Base-by-base conservation (phyloP, 1,140 invertebrate species). In the Reticulitermes speratus region DNA sequence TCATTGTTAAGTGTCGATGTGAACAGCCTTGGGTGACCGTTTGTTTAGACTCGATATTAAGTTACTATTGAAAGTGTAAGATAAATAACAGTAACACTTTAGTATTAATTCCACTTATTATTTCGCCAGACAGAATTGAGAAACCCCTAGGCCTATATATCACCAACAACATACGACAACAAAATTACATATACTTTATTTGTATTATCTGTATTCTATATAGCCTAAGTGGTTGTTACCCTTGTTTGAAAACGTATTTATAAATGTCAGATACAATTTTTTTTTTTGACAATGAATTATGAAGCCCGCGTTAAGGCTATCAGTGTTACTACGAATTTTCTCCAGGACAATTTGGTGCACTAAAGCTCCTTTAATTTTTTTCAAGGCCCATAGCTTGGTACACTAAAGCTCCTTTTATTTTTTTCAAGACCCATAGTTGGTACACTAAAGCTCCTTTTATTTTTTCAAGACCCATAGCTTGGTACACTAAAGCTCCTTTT, bases 51-150 rank as follows among this genome's bases (percentile, higher is more conserved):
- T 75, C 38, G 5, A 5, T 38, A 38, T 38, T 30, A 30, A 75
- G 2, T 75, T 30, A 75, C 16, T 14, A 75, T 30, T 75, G 3
- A 30, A n/a, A 75, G 65, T 75, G 25, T 75, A 30, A 75, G 65
- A 75, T 75, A 75, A 75, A 75, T 65, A 65, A 75, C n/a, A 75
- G 65, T 75, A 75, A 75, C 65, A 75, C 65, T 30, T 75, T 30
- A 30, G n/a, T 75, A 75, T 75, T 75, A 75, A 75, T 30, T 75
- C 8, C n/a, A 75, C 25, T 30, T 30, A 75, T 75, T 75, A 30
- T 75, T 25, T 75, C 65, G 65, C n/a, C 65, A 75, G 16, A 14
- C 7, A 75, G 65, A 25, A 30, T 30, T n/a, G 7, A 30, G 65
- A 9, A n/a, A 75, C 65, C 11, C 7, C 25, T 48, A 48, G 9